These are phyloP conservation scores for Drosophila conformis DNA, from an alignment of 2,888 invertebrate species.

Conservation along the genomic window DNA sequence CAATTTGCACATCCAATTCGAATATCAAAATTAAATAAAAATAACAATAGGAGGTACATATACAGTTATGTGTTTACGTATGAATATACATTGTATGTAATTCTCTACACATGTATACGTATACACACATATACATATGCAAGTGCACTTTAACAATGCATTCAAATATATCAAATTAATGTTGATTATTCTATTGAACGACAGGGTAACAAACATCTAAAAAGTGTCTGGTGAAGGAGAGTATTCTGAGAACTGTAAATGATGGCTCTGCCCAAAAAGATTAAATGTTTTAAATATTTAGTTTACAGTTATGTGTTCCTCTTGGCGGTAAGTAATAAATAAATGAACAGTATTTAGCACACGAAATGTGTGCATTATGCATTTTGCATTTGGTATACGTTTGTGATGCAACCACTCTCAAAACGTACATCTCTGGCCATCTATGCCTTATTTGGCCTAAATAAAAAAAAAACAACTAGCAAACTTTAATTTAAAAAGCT, in stretches of 20 bases:
- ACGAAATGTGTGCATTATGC: not conserved
- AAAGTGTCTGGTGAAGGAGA: constrained; percentile 11
- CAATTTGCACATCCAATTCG: constrained; percentile 2
- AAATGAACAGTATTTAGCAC: constrained; percentile 11
- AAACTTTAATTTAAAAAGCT: not conserved
- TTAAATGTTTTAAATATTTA: constrained; percentile 85
- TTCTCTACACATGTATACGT: not conserved
- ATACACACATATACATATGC: not conserved
- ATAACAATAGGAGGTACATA: constrained; percentile 1
- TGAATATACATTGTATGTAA: not conserved
- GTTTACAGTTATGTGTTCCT: constrained; percentile 85
- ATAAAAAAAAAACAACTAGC: constrained; percentile 1
- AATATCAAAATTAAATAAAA: not conserved
- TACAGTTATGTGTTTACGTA: constrained; percentile 1
- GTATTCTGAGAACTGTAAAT: constrained; percentile 9
- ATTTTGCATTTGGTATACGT: constrained; percentile 11
- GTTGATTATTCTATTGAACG: constrained; percentile 6
- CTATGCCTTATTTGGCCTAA: not conserved
- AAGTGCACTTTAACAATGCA: constrained; percentile 2
- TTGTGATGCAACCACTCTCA: constrained; percentile 29
- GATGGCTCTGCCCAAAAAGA: constrained; percentile 84
- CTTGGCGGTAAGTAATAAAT: constrained; percentile 83
- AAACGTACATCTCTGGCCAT: not conserved
- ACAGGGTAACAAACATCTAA: constrained; percentile 26
- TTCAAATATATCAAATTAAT: not conserved